A percentile compares a stretch with the other conserved stretches of the same genome.
Conservation (phyloP, 2,113 vertebrate genomes). For the Mormyrus lacerda region DNA sequence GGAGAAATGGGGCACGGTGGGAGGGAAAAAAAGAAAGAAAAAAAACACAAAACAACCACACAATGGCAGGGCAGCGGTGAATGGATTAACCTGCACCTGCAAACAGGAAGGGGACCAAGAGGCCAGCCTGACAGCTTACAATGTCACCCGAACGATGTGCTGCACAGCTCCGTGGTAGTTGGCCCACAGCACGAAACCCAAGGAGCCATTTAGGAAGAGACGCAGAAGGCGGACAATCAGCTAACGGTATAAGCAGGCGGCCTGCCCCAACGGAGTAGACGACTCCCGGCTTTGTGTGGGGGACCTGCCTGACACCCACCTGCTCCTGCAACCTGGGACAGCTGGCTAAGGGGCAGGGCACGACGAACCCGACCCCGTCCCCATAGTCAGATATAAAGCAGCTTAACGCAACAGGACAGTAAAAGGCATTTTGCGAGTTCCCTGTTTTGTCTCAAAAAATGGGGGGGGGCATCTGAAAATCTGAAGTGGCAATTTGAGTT, state of each 20-base stretch:
- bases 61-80: constrained; percentile 5
- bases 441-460: neutral
- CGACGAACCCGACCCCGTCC: neutral
- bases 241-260: neutral
- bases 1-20: neutral
- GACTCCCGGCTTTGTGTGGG: neutral
- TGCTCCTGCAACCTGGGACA: neutral
- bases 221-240: constrained; percentile 16
- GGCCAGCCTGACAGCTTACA: neutral
- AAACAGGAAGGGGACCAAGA: constrained; percentile 34
- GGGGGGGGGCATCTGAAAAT: neutral
- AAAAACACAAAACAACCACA: neutral
- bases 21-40: neutral
- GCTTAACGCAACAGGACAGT: neutral
- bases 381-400: neutral
- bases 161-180: neutral
- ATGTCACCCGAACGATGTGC: neutral
- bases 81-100: constrained; percentile 16
- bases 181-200: constrained; percentile 1
- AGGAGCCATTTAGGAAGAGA: constrained; percentile 2
- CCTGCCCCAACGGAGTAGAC: neutral
- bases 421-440: neutral
- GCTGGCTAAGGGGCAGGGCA: neutral
- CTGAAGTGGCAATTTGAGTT: neutral
- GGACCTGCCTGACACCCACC: neutral